These are phyloP conservation scores for Oligia latruncula DNA, from an alignment of 2,888 invertebrate genomes.

Conservation along the genomic window DNA sequence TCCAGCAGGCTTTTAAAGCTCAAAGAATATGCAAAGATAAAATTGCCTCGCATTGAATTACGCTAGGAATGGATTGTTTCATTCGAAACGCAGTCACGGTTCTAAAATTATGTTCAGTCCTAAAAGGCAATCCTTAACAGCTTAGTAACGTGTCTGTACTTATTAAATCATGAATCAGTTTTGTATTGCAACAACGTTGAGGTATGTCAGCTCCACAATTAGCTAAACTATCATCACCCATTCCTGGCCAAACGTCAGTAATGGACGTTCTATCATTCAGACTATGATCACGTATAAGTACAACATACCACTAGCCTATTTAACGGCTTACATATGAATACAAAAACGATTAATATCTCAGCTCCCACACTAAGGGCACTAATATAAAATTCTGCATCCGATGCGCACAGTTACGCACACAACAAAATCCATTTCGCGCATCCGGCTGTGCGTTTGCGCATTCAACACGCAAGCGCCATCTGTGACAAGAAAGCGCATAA, in stretches of 20 bases:
- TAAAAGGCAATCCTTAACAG: constrained; percentile 64
- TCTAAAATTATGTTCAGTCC: constrained; percentile 61
- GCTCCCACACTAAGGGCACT: constrained; percentile 79
- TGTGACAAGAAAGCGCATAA: constrained; percentile 90
- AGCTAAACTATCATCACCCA: constrained; percentile 59
- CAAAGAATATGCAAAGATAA: constrained; percentile 35
- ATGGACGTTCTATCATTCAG: constrained; percentile 57
- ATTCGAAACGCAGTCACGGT: constrained; percentile 63
- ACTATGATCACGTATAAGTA: constrained; percentile 63
- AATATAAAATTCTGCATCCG: constrained; percentile 83
- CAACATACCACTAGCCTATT: constrained; percentile 69
- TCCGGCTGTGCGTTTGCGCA: constrained; percentile 88
- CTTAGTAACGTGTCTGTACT: constrained; percentile 59
- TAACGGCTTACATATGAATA: constrained; percentile 65
- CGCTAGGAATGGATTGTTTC: constrained; percentile 49
- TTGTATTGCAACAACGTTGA: constrained; percentile 60
- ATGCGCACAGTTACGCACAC: constrained; percentile 82
- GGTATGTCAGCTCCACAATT: constrained; percentile 49
- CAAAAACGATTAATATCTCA: constrained; percentile 71
- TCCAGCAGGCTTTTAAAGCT: constrained; percentile 21
- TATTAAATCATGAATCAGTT: constrained; percentile 62
- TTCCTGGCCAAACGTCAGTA: constrained; percentile 54
- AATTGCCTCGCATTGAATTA: constrained; percentile 32
- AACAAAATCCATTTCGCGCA: constrained; percentile 88
- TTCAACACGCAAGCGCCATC: constrained; percentile 84